Evolutionary conservation across 2,797 vertebrate species (phyloP).

Genomic region (Okamejei kenojei): DNA sequence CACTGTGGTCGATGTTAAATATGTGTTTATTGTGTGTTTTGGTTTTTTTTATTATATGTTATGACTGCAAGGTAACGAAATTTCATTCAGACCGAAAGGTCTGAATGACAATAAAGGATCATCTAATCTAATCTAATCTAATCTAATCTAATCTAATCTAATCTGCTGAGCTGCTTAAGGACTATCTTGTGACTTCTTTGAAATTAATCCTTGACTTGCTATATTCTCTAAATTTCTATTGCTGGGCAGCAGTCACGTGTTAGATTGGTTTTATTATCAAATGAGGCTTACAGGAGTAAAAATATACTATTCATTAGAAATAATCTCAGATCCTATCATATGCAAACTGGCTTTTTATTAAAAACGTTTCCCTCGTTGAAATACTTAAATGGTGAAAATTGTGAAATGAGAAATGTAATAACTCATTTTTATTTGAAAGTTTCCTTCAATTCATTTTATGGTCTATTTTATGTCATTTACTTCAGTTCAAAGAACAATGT

Average conservation of each 20-base stretch:
- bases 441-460: background rate
- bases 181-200: slow-evolving; percentile 40
- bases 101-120: too few species aligned
- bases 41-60: too few species aligned
- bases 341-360: background rate
- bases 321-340: background rate
- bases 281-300: background rate
- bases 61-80: too few species aligned
- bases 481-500: background rate
- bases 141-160: too few species aligned
- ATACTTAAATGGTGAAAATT: background rate
- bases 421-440: background rate
- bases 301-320: background rate
- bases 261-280: background rate
- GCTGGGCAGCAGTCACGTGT: background rate
- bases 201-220: slow-evolving; percentile 41
- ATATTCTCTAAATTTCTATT: background rate
- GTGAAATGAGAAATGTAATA: background rate
- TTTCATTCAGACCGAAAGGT: too few species aligned
- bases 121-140: too few species aligned
- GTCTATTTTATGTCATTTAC: background rate
- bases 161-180: slow-evolving; percentile 41
- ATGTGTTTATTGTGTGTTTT: too few species aligned
- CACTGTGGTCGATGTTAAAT: too few species aligned
- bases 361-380: background rate